A percentile compares a stretch with the other conserved stretches of the same genome.
phyloP scores from a whole-genome alignment of 2,888 invertebrate genomes.

The Arctia plantaginis region DNA sequence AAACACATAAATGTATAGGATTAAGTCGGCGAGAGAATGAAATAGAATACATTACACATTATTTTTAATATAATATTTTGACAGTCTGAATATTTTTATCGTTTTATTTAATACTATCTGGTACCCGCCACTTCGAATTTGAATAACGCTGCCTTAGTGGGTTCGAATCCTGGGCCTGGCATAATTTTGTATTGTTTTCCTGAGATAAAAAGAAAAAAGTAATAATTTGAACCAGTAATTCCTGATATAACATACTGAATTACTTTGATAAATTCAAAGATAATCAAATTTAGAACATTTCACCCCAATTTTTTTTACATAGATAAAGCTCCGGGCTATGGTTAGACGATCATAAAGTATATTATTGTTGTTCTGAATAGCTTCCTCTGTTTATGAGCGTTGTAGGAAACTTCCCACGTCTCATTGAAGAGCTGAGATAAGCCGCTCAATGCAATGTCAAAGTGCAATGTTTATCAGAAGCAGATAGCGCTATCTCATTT shows the following conservation, averaged over 20 bases:
- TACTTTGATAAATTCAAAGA: not conserved
- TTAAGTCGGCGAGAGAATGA: too few relatives aligned
- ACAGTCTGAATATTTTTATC: too few relatives aligned
- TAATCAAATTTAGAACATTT: not conserved
- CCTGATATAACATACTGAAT: not conserved
- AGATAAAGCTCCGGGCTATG: not conserved
- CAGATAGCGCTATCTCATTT: conserved; percentile 45
- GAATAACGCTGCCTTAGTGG: too few relatives aligned
- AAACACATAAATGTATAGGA: too few relatives aligned
- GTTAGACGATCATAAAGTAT: not conserved
- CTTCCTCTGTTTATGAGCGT: conserved; percentile 29
- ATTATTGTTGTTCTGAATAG: not conserved
- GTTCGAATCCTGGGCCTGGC: too few relatives aligned
- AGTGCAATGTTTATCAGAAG: conserved; percentile 55
- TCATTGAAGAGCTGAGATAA: conserved; percentile 60
- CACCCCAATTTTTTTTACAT: not conserved
- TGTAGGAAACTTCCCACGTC: conserved; percentile 49
- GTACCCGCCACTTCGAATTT: too few relatives aligned
- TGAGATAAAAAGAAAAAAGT: too few relatives aligned
- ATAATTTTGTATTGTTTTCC: too few relatives aligned
- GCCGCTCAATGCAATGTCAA: conserved; percentile 60
- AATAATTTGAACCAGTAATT: too few relatives aligned
- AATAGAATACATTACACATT: too few relatives aligned
- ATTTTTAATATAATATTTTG: too few relatives aligned
- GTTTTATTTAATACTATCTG: too few relatives aligned